A percentile compares a stretch with the other conserved stretches of the same genome.
Evolutionary conservation across 2,113 vertebrate species (phyloP).

Genomic region (Danionella cerebrum): DNA sequence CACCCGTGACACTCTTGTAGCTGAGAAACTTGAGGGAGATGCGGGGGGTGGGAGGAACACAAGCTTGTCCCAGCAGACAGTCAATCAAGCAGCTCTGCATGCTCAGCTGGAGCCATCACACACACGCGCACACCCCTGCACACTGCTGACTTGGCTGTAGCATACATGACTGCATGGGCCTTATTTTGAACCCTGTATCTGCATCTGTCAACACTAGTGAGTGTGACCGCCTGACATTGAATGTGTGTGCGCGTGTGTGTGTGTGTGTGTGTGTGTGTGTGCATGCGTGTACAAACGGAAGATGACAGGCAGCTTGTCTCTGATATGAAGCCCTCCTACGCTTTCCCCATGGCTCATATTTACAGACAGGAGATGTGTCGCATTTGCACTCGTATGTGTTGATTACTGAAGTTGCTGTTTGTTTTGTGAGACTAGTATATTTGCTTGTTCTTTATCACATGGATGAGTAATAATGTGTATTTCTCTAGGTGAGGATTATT

Average conservation of each 20-base stretch:
- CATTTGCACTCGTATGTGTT: neutral
- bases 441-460: neutral
- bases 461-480: neutral
- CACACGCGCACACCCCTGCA: neutral
- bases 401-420: slow-evolving; percentile 14
- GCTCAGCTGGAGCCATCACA: neutral
- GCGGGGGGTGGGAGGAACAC: neutral
- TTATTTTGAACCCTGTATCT: neutral
- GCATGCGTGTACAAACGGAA: slow-evolving; percentile 1
- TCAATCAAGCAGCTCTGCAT: slow-evolving; percentile 15
- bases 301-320: neutral
- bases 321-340: neutral
- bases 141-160: neutral
- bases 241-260: neutral
- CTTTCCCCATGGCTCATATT: neutral
- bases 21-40: neutral
- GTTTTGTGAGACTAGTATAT: slow-evolving; percentile 4
- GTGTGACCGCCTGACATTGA: neutral
- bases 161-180: neutral
- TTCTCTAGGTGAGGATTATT: slow-evolving; percentile 1
- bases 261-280: neutral
- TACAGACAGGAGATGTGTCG: slow-evolving; percentile 1
- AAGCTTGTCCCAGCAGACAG: neutral
- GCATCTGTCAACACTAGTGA: neutral
- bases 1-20: slow-evolving; percentile 5